Conservation (phyloP, 2,888 invertebrate species). For the Andrena bucephala region DNA sequence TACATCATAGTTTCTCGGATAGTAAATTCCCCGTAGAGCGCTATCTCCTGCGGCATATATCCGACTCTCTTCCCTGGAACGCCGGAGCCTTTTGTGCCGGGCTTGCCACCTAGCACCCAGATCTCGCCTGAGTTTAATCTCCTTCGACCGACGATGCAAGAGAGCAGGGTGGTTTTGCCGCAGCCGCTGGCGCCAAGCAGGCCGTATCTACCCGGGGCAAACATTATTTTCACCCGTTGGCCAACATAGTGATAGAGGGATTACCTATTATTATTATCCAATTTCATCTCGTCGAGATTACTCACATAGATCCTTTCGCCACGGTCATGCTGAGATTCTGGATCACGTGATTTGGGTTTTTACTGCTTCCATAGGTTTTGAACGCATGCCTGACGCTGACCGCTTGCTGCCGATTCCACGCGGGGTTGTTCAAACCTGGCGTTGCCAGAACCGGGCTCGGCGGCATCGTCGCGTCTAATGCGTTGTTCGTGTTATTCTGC, state of each 20-base stretch:
- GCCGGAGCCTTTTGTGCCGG: conserved; percentile 95
- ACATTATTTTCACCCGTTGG: background rate
- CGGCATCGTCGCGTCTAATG: conserved; percentile 72
- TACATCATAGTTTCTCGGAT: conserved; percentile 98
- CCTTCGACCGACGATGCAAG: conserved; percentile 96
- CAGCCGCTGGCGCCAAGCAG: conserved; percentile 97
- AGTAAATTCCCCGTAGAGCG: conserved; percentile 96
- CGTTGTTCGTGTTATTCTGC: conserved; percentile 75
- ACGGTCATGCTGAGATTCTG: conserved; percentile 97
- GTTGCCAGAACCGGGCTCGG: conserved; percentile 80
- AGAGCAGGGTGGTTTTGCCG: conserved; percentile 97
- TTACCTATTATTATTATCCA: background rate
- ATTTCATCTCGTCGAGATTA: conserved; percentile 71
- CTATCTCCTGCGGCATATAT: conserved; percentile 98
- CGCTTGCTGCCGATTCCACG: conserved; percentile 91
- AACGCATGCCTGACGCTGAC: conserved; percentile 95
- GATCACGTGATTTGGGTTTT: conserved; percentile 94
- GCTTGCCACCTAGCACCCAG: conserved; percentile 95
- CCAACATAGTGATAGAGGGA: background rate
- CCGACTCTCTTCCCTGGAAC: conserved; percentile 98
- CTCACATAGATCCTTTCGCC: conserved; percentile 97
- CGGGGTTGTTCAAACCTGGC: conserved; percentile 81
- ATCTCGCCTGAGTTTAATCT: conserved; percentile 95
- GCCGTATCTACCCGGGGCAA: conserved; percentile 91
- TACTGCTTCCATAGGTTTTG: conserved; percentile 95